These are phyloP conservation scores for Holothuria glaberrima DNA, from an alignment of 35 echinoderm and acorn worm species.

Conservation along the genomic window DNA sequence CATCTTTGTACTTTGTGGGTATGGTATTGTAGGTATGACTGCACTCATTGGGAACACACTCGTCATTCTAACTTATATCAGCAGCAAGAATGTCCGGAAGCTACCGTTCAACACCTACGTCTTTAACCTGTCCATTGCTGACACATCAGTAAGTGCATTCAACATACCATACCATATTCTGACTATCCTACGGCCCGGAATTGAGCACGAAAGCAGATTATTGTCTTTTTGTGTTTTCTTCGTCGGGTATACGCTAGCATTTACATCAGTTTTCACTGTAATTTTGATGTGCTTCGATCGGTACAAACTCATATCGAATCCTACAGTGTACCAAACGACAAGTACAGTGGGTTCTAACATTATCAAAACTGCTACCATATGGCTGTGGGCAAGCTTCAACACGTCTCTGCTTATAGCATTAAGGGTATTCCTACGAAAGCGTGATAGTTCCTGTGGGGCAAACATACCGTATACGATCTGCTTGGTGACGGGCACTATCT, in stretches of 20 bases:
- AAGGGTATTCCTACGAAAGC: neutral
- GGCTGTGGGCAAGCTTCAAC: neutral
- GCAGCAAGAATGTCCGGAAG: neutral
- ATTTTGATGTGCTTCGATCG: conserved; percentile 9
- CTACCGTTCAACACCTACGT: neutral
- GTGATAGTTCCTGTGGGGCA: neutral
- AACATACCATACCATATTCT: conserved; percentile 35
- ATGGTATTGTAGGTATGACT: too few relatives aligned
- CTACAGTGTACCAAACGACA: neutral
- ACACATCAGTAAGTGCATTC: neutral
- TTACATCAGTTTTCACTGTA: conserved; percentile 22
- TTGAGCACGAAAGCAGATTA: neutral
- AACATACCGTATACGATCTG: neutral
- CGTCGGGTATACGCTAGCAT: neutral
- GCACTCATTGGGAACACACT: neutral
- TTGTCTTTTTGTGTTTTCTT: neutral
- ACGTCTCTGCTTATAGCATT: neutral
- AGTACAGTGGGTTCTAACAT: neutral
- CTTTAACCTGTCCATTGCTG: neutral
- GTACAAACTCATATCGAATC: conserved; percentile 1
- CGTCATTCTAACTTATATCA: neutral
- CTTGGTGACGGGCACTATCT: neutral
- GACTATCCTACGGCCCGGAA: neutral
- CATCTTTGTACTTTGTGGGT: too few relatives aligned
- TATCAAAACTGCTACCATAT: neutral